Evolutionary conservation across 2,888 invertebrate species (phyloP).

Genomic region (Ceramica pisi): DNA sequence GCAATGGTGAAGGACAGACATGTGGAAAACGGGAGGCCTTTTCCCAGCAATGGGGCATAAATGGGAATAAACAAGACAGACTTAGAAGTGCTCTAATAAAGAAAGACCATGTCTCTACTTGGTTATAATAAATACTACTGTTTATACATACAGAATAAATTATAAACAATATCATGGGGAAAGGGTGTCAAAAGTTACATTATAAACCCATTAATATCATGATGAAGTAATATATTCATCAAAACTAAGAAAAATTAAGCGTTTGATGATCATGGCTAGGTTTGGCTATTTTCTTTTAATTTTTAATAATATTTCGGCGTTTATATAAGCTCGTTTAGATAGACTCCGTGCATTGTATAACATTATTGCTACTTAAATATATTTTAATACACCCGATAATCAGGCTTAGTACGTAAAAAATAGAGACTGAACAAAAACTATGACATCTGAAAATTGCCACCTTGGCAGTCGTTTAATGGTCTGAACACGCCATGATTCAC

Average conservation of each 20-base stretch:
- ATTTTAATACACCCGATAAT: slow-evolving; percentile 17
- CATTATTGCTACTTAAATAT: background rate
- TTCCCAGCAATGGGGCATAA: too few relatives aligned
- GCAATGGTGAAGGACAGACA: too few relatives aligned
- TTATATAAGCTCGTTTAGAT: background rate
- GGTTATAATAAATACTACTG: slow-evolving; percentile 10
- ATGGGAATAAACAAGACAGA: too few relatives aligned
- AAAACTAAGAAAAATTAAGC: slow-evolving; percentile 32
- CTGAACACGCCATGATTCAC: slow-evolving; percentile 55
- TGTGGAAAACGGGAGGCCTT: too few relatives aligned
- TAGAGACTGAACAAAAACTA: slow-evolving; percentile 68
- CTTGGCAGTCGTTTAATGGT: slow-evolving; percentile 80
- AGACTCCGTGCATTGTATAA: slow-evolving; percentile 1
- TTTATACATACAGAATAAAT: slow-evolving; percentile 2
- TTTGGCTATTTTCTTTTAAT: slow-evolving; percentile 34
- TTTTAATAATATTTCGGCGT: background rate
- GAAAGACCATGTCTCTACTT: slow-evolving; percentile 8
- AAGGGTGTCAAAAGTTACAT: background rate
- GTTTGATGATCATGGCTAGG: slow-evolving; percentile 37
- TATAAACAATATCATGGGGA: slow-evolving; percentile 5
- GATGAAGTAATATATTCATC: slow-evolving; percentile 29
- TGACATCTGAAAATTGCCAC: slow-evolving; percentile 88
- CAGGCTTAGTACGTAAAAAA: slow-evolving; percentile 48
- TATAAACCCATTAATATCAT: slow-evolving; percentile 2
- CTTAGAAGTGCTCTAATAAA: background rate